Base-by-base conservation (phyloP, 1,140 invertebrate species). In the Hyles euphorbiae region DNA sequence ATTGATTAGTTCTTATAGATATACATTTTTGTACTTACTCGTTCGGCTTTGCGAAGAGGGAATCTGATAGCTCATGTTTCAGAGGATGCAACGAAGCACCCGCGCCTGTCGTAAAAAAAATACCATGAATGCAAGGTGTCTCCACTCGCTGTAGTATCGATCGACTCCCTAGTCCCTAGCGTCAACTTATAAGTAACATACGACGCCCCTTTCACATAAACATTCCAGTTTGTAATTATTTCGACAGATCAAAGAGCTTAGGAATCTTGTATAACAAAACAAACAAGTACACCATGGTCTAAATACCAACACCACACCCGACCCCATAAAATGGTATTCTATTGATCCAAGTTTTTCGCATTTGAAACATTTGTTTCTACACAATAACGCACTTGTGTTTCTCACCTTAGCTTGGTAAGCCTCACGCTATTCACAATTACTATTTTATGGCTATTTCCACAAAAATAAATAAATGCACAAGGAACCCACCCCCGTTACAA, bases 21-120 rank as follows among this genome's bases (percentile, higher is more conserved):
- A 40, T 5, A 40, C 8, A 40, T 40, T 40, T 22, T 22, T 22
- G 22, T 63, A 94, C 93, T 94, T 90, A 95, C 94, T 94, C 76
- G 93, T 93, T 83, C 94, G 92, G 72, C 93, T 94, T 87, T 94
- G 94, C 70, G 93, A 92, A 52, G 92, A 90, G 76, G 93, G 91
- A 91, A 95, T 94, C 91, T 93, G 93, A 90, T 94, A 95, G 91
- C 94, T 95, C 93, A 95, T 95, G 91, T 89, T 83, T 88, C 67
- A 78, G 68, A 66, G 78, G 85, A 87, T 86, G 85, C 82, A 80
- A 65, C 61, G 70, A 73, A 85, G 85, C 85, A 86, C 82, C 85
- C 78, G 76, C 78, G 72, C 76, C 85, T 85, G 78, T 64, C 63
- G 76, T 72, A 72, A 22, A 22, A 76, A 77, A 71, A 73, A 67